Percentiles rank a stretch among this genome's conserved stretches.
Evolutionary conservation across 2,113 vertebrate species (phyloP).

Genomic region (Poeciliopsis retropinna): DNA sequence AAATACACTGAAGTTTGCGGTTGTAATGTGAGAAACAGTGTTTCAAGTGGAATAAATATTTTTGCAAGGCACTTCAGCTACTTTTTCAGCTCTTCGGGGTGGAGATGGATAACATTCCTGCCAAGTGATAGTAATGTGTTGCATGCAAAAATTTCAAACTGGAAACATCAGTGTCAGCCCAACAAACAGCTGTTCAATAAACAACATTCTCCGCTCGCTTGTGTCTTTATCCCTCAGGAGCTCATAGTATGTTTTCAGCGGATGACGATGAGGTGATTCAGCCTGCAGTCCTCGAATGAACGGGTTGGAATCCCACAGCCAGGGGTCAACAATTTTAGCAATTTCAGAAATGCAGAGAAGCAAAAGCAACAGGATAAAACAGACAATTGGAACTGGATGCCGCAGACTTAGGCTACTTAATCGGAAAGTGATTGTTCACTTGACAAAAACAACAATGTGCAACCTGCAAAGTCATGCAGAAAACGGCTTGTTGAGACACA

Average conservation of each 20-base stretch:
- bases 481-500: constrained; percentile 54
- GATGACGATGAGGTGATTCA: constrained; percentile 57
- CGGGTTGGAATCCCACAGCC: constrained; percentile 66
- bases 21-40: background rate
- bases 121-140: constrained; percentile 2
- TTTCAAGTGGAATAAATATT: background rate
- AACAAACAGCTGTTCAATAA: constrained; percentile 46
- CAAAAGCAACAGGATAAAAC: constrained; percentile 71
- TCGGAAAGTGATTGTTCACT: constrained; percentile 73
- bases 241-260: constrained; percentile 59
- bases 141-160: constrained; percentile 30
- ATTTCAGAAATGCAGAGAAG: constrained; percentile 77
- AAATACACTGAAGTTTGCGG: no score
- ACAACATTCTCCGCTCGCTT: constrained; percentile 69
- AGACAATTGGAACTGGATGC: constrained; percentile 77
- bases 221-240: constrained; percentile 59
- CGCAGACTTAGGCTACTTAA: constrained; percentile 70
- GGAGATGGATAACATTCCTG: background rate
- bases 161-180: constrained; percentile 66
- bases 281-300: constrained; percentile 40
- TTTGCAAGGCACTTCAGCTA: background rate
- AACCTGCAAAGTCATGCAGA: constrained; percentile 75
- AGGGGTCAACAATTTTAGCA: constrained; percentile 77
- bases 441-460: constrained; percentile 62
- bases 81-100: background rate